A percentile compares a stretch with the other conserved stretches of the same genome.
phyloP scores from a whole-genome alignment of 2,888 invertebrate species.

The Papilio protenor region DNA sequence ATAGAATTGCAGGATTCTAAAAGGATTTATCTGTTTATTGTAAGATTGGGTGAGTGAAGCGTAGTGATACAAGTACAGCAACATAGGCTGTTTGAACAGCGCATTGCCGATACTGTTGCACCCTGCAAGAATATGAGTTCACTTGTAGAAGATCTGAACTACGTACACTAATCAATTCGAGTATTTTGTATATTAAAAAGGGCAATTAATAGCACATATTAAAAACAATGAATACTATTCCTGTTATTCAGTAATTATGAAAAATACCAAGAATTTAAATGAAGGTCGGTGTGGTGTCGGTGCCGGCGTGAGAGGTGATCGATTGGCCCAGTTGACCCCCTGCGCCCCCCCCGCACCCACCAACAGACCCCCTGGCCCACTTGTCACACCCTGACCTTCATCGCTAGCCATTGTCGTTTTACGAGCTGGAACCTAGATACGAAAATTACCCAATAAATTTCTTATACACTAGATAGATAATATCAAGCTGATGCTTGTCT shows the following conservation, averaged over 20 bases:
- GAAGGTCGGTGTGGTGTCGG: not conserved
- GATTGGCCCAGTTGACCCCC: constrained; percentile 1
- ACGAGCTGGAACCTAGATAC: not conserved
- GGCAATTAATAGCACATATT: not conserved
- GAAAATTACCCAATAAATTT: not conserved
- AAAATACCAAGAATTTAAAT: not conserved
- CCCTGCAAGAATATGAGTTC: not conserved
- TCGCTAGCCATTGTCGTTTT: not conserved
- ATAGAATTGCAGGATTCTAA: too few species aligned
- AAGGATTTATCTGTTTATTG: too few species aligned
- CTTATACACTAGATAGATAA: not conserved
- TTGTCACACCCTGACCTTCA: constrained; percentile 10
- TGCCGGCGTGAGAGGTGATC: not conserved
- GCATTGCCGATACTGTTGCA: not conserved
- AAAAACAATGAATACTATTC: not conserved
- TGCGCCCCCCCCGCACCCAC: not conserved
- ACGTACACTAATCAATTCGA: not conserved
- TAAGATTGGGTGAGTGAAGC: not conserved
- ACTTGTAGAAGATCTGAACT: not conserved
- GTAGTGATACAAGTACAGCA: not conserved
- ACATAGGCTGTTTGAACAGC: not conserved
- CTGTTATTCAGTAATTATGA: not conserved
- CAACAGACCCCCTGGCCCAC: not conserved
- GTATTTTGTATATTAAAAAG: not conserved
- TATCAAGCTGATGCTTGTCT: not conserved